Evolutionary conservation across 1,140 invertebrate genomes (phyloP).

Genomic region (Eriocheir sinensis): DNA sequence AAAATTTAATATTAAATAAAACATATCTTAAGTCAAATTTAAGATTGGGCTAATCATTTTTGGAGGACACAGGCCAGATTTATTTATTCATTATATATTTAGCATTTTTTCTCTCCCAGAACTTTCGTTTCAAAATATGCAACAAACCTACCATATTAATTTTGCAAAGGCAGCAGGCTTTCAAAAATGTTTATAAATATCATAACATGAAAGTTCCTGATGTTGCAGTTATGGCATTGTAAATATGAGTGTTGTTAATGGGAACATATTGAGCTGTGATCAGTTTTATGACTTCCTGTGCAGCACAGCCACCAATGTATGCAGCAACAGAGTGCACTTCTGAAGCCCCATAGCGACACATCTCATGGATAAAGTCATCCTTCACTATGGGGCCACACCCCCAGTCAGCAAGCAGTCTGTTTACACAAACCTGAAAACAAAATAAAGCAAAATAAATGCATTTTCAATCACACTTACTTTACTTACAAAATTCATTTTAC

Average conservation of each 20-base stretch:
- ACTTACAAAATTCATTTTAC: too few species aligned
- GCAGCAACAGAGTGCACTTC: conserved; percentile 98
- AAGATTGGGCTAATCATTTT: neutral
- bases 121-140: neutral
- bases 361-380: conserved; percentile 97
- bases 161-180: neutral
- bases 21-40: neutral
- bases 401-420: conserved; percentile 93
- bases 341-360: conserved; percentile 95
- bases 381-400: conserved; percentile 88
- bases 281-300: conserved; percentile 99
- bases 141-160: neutral
- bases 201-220: conserved; percentile 86
- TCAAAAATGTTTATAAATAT: conserved; percentile 49
- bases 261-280: conserved; percentile 98
- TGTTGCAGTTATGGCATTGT: conserved; percentile 95
- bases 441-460: conserved; percentile 12
- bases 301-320: conserved; percentile 95
- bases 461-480: neutral
- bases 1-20: neutral
- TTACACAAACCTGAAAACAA: conserved; percentile 86
- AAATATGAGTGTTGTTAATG: conserved; percentile 97
- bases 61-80: neutral
- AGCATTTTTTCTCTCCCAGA: neutral
- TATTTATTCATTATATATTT: too few species aligned